These are phyloP conservation scores for Sphaeridia pumilis DNA, from an alignment of 2,888 invertebrate genomes.

Conservation along the genomic window DNA sequence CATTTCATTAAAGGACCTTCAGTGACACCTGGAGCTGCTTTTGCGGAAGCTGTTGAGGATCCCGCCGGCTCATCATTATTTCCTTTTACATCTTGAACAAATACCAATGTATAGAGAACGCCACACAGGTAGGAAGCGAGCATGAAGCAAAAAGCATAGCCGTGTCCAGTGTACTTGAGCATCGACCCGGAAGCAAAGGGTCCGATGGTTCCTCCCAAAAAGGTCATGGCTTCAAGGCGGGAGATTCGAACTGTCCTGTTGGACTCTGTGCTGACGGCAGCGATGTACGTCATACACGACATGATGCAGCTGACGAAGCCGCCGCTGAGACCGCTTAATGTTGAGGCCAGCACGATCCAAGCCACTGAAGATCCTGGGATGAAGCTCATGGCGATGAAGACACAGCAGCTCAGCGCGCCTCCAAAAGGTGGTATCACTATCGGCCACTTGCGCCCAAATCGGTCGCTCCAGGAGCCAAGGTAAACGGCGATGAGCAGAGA, in stretches of 20 bases:
- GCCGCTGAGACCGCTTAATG: conserved; percentile 41
- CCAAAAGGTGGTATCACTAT: conserved; percentile 41
- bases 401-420: conserved; percentile 37
- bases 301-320: conserved; percentile 41
- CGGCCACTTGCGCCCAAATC: conserved; percentile 41
- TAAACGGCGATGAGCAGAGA: conserved; percentile 37
- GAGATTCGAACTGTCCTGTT: conserved; percentile 41
- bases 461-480: conserved; percentile 39
- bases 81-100: conserved; percentile 34
- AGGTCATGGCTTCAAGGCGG: conserved; percentile 42
- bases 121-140: conserved; percentile 37
- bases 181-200: conserved; percentile 40
- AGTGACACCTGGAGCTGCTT: too few species aligned
- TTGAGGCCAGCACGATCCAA: conserved; percentile 40
- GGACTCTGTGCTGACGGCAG: conserved; percentile 38
- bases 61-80: too few species aligned
- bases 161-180: conserved; percentile 38
- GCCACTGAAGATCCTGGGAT: conserved; percentile 36
- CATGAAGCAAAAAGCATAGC: conserved; percentile 39
- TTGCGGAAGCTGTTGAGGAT: too few species aligned
- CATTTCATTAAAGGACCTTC: too few species aligned
- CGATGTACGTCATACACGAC: conserved; percentile 40
- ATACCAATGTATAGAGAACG: conserved; percentile 39
- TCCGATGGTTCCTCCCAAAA: conserved; percentile 40
- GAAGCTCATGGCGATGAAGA: conserved; percentile 38